phyloP scores from a whole-genome alignment of 2,888 invertebrate species.

The Rhaphigaster nebulosa region DNA sequence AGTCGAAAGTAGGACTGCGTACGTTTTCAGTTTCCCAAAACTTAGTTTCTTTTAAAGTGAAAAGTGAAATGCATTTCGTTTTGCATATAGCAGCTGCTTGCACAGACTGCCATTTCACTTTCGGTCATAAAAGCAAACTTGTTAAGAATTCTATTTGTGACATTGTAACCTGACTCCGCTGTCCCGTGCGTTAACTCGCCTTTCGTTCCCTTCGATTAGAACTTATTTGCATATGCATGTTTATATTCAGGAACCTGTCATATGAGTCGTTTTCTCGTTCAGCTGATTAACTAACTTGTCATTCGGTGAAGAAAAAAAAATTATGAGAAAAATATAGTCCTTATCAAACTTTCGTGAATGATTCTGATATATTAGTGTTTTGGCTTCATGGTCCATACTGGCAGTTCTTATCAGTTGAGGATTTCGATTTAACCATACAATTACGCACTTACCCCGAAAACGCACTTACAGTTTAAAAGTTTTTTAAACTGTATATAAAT shows the following conservation, averaged over 20 bases:
- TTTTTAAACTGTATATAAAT: no score
- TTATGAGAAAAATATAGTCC: no score
- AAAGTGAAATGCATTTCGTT: slow-evolving; percentile 10
- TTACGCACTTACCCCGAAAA: no score
- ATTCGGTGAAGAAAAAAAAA: background rate
- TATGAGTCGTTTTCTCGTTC: background rate
- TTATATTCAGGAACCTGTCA: background rate
- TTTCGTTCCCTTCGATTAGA: background rate
- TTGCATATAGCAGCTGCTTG: background rate
- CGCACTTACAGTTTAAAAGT: no score
- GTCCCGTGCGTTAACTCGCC: background rate
- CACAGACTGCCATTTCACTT: background rate
- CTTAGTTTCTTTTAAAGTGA: background rate
- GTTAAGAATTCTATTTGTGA: slow-evolving; percentile 1
- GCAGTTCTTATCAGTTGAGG: no score
- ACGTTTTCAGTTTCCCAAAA: background rate
- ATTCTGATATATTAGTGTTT: no score
- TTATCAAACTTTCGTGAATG: no score
- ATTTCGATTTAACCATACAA: no score
- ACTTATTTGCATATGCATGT: background rate
- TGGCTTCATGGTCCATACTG: no score
- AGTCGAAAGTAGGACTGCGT: background rate
- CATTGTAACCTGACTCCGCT: background rate
- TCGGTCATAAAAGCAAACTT: slow-evolving; percentile 5
- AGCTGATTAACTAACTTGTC: background rate